These are phyloP conservation scores for Campylomormyrus numenius DNA, from an alignment of 2,113 vertebrate genomes.

Conservation along the genomic window DNA sequence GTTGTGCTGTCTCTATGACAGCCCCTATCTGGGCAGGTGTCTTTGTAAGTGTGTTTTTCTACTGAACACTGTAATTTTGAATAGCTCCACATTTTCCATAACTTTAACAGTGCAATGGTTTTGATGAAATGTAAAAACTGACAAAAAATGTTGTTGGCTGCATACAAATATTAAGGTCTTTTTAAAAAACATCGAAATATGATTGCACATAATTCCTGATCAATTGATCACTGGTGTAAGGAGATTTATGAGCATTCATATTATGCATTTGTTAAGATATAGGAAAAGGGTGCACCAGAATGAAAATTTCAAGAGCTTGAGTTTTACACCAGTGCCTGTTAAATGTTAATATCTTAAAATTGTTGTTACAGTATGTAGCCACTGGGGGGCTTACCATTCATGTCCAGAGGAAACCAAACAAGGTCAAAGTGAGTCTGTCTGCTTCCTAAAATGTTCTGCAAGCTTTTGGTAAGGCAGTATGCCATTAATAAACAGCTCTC, in stretches of 20 bases:
- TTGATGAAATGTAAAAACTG: background rate
- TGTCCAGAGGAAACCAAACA: constrained; percentile 52
- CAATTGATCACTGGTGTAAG: background rate
- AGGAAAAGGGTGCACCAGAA: background rate
- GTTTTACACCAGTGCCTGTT: background rate
- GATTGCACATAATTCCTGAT: background rate
- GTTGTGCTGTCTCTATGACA: constrained; percentile 49
- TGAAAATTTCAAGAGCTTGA: background rate
- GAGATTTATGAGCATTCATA: background rate
- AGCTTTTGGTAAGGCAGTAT: background rate
- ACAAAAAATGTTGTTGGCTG: background rate
- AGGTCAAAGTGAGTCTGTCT: constrained; percentile 43
- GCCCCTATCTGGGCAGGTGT: constrained; percentile 54
- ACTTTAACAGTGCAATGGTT: background rate
- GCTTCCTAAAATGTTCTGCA: background rate
- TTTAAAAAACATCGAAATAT: background rate
- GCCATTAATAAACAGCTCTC: background rate
- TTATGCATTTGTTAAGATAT: background rate
- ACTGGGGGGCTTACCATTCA: constrained; percentile 50
- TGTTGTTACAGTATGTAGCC: constrained; percentile 52
- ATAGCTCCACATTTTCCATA: background rate
- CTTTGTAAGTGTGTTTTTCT: constrained; percentile 44
- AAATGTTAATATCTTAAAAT: background rate
- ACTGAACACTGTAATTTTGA: background rate
- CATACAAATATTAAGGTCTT: background rate